Conservation (phyloP, 2,113 vertebrate genomes). For the Pyxicephalus adspersus region DNA sequence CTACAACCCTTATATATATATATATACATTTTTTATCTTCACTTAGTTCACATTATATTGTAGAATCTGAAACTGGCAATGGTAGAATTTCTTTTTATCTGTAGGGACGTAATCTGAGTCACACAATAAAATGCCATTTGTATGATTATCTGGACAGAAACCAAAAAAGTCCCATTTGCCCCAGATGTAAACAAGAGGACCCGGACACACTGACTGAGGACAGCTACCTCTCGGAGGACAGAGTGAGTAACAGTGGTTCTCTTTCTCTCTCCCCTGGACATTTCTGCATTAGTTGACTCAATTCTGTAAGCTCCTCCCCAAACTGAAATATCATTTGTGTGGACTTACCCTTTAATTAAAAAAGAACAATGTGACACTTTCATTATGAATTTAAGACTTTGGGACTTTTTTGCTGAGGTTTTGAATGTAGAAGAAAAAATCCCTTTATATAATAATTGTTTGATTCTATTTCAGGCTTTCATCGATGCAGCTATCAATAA, state of each 20-base stretch:
- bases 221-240: slow-evolving; percentile 71
- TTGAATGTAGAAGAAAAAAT: neutral
- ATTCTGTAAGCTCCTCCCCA: too few species aligned
- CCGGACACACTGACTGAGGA: slow-evolving; percentile 62
- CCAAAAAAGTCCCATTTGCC: slow-evolving; percentile 70
- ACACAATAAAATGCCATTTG: neutral
- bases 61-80: too few species aligned
- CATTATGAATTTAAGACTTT: neutral
- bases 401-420: neutral
- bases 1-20: too few species aligned
- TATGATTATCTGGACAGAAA: slow-evolving; percentile 66
- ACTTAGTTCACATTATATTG: too few species aligned
- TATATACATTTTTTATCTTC: too few species aligned
- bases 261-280: too few species aligned
- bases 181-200: slow-evolving; percentile 73
- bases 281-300: too few species aligned
- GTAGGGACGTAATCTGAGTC: too few species aligned
- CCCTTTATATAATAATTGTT: neutral
- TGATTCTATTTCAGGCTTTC: slow-evolving; percentile 67
- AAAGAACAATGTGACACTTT: neutral
- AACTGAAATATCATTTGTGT: too few species aligned
- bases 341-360: neutral
- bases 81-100: too few species aligned
- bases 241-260: slow-evolving; percentile 62
- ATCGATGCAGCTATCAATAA: slow-evolving; percentile 76